phyloP scores from a whole-genome alignment of 2,888 invertebrate genomes.

The Syrista parreyssii region DNA sequence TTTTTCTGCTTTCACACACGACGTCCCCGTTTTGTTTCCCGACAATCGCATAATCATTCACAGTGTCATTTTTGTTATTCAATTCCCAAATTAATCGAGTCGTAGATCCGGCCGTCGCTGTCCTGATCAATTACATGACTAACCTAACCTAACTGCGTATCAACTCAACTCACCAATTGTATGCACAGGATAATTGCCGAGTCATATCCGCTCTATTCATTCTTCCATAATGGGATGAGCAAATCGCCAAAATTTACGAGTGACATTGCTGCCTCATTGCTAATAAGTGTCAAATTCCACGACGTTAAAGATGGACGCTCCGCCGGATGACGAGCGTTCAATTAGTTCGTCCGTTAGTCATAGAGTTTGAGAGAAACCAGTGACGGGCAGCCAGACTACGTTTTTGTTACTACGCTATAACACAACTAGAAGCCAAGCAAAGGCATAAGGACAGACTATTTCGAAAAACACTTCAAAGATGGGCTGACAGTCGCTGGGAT shows the following conservation, averaged over 20 bases:
- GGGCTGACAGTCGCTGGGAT: neutral
- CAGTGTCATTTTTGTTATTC: neutral
- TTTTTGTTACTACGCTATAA: neutral
- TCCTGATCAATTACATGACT: neutral
- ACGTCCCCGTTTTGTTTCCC: neutral
- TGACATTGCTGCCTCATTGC: neutral
- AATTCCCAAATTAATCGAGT: neutral
- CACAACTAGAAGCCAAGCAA: too few relatives aligned
- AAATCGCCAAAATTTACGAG: neutral
- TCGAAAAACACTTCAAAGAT: neutral
- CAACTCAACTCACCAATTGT: neutral
- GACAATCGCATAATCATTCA: neutral
- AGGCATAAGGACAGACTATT: too few relatives aligned
- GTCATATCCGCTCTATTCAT: neutral
- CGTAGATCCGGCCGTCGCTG: neutral
- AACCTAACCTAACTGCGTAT: neutral
- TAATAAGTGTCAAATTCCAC: constrained; percentile 1
- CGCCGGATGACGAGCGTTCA: neutral
- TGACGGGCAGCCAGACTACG: neutral
- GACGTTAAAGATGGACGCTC: neutral
- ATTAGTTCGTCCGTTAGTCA: constrained; percentile 1
- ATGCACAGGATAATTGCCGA: neutral
- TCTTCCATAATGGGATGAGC: neutral
- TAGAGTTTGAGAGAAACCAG: neutral
- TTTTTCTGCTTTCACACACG: neutral